These are phyloP conservation scores for Carassius gibelio DNA, from an alignment of 2,113 vertebrate species.

Conservation along the genomic window DNA sequence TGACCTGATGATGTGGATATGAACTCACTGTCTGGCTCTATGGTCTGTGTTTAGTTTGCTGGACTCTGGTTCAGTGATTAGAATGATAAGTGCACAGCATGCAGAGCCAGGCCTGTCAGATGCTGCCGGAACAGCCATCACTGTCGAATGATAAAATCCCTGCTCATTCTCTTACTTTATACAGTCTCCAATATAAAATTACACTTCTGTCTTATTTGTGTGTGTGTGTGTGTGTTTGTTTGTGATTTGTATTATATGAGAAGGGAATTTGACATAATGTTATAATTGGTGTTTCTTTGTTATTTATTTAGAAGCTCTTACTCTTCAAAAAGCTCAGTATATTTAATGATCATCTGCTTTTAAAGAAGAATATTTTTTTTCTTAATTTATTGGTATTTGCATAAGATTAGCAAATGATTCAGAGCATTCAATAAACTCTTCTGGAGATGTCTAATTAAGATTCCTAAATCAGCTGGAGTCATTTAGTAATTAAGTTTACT, in stretches of 20 bases:
- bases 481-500: too few relatives aligned
- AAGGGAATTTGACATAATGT: not conserved
- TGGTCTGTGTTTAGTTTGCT: not conserved
- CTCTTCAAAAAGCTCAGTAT: too few relatives aligned
- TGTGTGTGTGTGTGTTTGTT: too few relatives aligned
- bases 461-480: too few relatives aligned
- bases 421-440: too few relatives aligned
- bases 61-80: slow-evolving; percentile 37
- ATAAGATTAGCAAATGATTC: too few relatives aligned
- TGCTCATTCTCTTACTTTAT: not conserved
- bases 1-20: not conserved
- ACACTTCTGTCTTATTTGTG: not conserved
- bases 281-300: not conserved
- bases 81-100: slow-evolving; percentile 38
- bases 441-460: too few relatives aligned
- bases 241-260: not conserved
- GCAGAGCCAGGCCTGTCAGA: slow-evolving; percentile 44
- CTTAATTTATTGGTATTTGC: too few relatives aligned
- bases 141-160: not conserved
- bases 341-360: too few relatives aligned
- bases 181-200: not conserved
- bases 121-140: slow-evolving; percentile 27
- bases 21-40: not conserved
- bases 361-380: too few relatives aligned
- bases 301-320: too few relatives aligned